Evolutionary conservation across 2,113 vertebrate species (phyloP).

Genomic region (Australoheros scitulus): DNA sequence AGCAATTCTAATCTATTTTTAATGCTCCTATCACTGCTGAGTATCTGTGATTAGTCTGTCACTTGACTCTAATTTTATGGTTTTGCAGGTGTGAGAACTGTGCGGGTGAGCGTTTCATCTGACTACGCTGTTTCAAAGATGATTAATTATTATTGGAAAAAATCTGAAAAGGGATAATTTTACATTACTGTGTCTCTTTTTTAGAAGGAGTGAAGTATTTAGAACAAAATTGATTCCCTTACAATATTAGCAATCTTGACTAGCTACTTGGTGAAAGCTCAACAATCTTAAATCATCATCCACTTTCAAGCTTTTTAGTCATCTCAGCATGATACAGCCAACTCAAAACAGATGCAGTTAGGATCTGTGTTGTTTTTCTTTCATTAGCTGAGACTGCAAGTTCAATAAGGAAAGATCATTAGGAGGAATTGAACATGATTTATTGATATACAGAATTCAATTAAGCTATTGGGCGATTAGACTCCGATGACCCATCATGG

Average conservation of each 20-base stretch:
- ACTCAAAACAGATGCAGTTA: background rate
- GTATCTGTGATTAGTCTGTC: background rate
- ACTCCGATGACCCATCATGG: too few relatives aligned
- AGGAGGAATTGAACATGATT: too few relatives aligned
- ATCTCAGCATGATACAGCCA: too few relatives aligned
- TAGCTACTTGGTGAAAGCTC: background rate
- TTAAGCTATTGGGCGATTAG: too few relatives aligned
- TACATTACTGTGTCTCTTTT: background rate
- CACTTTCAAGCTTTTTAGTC: background rate
- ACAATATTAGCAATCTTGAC: background rate
- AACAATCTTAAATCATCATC: background rate
- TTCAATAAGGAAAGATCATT: too few relatives aligned
- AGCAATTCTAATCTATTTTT: background rate
- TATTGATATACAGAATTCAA: too few relatives aligned
- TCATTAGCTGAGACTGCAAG: background rate
- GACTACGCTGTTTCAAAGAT: conserved; percentile 4
- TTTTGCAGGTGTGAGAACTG: background rate
- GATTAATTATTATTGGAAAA: background rate
- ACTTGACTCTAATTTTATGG: background rate
- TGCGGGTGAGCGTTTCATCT: background rate
- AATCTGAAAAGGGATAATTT: background rate
- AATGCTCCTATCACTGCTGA: background rate
- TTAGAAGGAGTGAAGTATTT: background rate
- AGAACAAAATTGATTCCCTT: background rate
- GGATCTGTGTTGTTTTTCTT: background rate